Conservation (phyloP, 2,113 vertebrate genomes). For the Otolemur garnettii region DNA sequence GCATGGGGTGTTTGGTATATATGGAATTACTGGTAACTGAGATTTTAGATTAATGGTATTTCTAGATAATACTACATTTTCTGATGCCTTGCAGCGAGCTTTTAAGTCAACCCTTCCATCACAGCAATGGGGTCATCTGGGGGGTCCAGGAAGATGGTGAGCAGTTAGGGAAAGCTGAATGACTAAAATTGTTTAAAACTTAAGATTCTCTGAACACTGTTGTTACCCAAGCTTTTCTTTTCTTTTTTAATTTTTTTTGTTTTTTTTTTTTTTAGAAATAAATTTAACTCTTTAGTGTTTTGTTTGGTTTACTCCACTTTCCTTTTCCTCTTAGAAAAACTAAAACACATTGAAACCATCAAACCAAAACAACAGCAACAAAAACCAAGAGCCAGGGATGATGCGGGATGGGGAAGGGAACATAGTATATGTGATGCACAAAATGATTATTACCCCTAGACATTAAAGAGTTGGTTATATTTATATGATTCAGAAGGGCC, state of each 20-base stretch:
- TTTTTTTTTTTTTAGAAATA: neutral
- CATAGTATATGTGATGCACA: neutral
- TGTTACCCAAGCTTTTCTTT: neutral
- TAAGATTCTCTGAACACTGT: neutral
- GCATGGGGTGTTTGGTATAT: fast-evolving
- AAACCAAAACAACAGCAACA: neutral
- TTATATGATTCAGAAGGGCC: neutral
- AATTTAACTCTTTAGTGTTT: neutral
- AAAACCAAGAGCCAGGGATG: fast-evolving
- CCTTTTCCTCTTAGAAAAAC: neutral
- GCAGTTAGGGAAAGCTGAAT: neutral
- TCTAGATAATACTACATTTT: neutral
- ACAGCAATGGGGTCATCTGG: neutral
- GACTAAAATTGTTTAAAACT: neutral
- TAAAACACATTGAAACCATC: neutral
- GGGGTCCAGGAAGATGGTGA: neutral
- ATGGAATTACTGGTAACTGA: neutral
- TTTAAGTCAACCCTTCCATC: neutral
- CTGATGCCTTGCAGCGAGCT: neutral
- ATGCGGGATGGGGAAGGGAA: fast-evolving
- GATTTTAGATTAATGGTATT: no score
- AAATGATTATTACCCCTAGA: no score
- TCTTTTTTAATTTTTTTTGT: neutral
- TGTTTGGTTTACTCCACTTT: neutral
- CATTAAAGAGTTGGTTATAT: neutral